A percentile compares a stretch with the other conserved stretches of the same genome.
Conservation (phyloP, 1,140 invertebrate species). For the Vollenhovia emeryi region DNA sequence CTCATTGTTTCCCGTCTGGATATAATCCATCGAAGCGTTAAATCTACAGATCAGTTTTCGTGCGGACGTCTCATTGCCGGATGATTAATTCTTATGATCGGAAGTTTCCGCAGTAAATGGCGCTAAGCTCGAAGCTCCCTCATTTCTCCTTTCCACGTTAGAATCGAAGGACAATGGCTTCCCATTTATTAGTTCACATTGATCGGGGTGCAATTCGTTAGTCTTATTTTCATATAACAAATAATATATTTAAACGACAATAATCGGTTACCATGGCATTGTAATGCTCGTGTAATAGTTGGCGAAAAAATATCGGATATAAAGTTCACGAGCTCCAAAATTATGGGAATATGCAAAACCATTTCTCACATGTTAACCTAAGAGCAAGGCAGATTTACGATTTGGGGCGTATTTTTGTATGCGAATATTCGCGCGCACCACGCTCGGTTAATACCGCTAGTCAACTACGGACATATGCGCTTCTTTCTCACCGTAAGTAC, state of each 20-base stretch:
- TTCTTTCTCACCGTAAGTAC: conserved; percentile 61
- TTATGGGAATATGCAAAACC: conserved; percentile 49
- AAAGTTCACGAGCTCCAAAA: conserved; percentile 17
- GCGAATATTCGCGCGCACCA: conserved; percentile 41
- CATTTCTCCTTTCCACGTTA: background rate
- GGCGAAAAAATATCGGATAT: conserved; percentile 26
- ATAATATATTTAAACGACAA: background rate
- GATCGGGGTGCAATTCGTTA: background rate
- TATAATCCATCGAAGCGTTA: conserved; percentile 52
- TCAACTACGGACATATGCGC: conserved; percentile 62
- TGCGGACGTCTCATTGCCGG: conserved; percentile 24
- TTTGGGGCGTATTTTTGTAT: conserved; percentile 63
- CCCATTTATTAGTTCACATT: conserved; percentile 51
- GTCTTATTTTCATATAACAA: background rate
- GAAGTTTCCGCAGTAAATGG: conserved; percentile 48
- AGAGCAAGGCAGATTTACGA: conserved; percentile 64
- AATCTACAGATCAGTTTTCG: conserved; percentile 60
- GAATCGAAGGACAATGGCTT: conserved; percentile 19
- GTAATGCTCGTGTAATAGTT: conserved; percentile 12
- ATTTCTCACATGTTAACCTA: conserved; percentile 60
- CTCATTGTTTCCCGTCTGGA: conserved; percentile 22
- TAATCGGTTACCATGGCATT: background rate
- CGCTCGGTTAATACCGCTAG: conserved; percentile 55
- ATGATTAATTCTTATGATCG: conserved; percentile 62
- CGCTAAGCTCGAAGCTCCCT: conserved; percentile 28